Evolutionary conservation across 1,140 invertebrate species (phyloP).

Genomic region (Papilio polyxenes): DNA sequence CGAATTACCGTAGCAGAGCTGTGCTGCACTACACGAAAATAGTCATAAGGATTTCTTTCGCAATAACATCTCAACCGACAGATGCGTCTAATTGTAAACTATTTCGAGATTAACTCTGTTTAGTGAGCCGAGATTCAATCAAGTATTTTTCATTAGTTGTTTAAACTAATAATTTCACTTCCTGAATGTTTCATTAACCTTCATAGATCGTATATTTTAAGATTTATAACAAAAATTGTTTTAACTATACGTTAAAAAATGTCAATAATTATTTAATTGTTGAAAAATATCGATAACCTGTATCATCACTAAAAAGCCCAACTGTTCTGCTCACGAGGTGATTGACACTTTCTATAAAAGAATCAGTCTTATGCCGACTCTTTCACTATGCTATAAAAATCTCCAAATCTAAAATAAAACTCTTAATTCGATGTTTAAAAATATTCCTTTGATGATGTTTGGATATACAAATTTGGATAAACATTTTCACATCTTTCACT

Average conservation of each 20-base stretch:
- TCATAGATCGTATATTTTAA: no score
- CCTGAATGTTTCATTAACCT: background rate
- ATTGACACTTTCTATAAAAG: constrained; percentile 20
- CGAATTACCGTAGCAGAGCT: constrained; percentile 45
- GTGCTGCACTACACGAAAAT: constrained; percentile 35
- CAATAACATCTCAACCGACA: constrained; percentile 14
- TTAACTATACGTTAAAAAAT: no score
- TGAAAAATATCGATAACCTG: background rate
- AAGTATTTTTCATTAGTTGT: constrained; percentile 1
- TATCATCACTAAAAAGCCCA: background rate
- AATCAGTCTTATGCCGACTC: constrained; percentile 14
- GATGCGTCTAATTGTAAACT: constrained; percentile 23
- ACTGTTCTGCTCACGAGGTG: constrained; percentile 5
- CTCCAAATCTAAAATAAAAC: background rate
- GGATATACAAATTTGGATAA: background rate
- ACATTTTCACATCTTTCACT: background rate
- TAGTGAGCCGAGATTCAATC: background rate
- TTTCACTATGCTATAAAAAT: background rate
- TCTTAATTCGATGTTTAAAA: background rate
- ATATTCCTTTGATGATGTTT: background rate
- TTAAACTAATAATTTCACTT: background rate
- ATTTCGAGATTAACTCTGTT: background rate
- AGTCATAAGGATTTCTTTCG: constrained; percentile 1
- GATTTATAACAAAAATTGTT: no score
- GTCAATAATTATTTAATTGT: background rate